Evolutionary conservation across 2,888 invertebrate species (phyloP), one percentile per base, ranked within the genome.

Genomic region (Uloborus plumipes): DNA sequence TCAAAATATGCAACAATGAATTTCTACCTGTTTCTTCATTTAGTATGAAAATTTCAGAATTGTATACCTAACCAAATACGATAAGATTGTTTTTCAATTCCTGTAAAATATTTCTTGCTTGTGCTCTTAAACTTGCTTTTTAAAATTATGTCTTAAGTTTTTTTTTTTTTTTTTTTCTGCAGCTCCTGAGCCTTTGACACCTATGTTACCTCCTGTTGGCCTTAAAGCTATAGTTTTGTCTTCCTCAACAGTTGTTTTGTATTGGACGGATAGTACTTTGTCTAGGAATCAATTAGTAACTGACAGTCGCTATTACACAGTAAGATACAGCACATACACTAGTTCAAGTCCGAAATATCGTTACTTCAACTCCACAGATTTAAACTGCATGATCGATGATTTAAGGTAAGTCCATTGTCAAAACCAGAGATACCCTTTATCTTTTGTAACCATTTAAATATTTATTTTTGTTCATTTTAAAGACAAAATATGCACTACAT

Each of bases 261-360:
- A 96, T 88, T 99, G 99, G 99, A 96, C 95, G 0, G 99, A 99
- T 89, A 94, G 94, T 4, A 89, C 88, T 81, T 91, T 97, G 22
- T 93, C 94, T 49, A 94, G 94, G 88, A 93, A 92, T 88, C 95
- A 96, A 92, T 92, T 93, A 86, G 93, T 95, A 50, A 93, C 93
- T 14, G 97, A 97, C 89, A 94, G 93, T 87, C 93, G 97, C 0
- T 93, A 93, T 87, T 98, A 98, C 89, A 93, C 94, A 14, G 94
- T 97, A 1, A 93, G 95, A 71, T 97, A 94, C 89, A 91, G 93
- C 83, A 91, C 92, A 31, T 89, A 89, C 78, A 90, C 90, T 84
- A 91, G 86, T 53, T 86, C 91, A 72, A 92, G 91, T 76, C 92
- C 91, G 9, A 92, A 93, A 74, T 93, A 92, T 89, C 93, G 94